Percentiles rank a stretch among this genome's conserved stretches.
These are phyloP conservation scores for Sipha maydis DNA, from an alignment of 2,888 invertebrate species.

Conservation along the genomic window DNA sequence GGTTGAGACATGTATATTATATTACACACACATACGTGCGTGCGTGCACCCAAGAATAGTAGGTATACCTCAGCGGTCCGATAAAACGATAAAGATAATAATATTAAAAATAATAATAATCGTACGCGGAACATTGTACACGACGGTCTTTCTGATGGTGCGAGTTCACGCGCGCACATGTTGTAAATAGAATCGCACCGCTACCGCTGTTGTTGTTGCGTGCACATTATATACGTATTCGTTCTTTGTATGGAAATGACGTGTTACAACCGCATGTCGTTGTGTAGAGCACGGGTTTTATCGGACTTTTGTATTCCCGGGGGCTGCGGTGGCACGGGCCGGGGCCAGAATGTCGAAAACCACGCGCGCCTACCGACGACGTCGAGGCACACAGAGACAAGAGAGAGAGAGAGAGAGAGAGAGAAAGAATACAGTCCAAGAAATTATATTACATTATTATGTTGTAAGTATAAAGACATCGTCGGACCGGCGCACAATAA, in stretches of 20 bases:
- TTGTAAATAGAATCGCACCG: too few species aligned
- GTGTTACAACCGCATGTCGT: not conserved
- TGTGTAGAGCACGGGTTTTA: not conserved
- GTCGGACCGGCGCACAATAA: conserved; percentile 23
- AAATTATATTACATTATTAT: not conserved
- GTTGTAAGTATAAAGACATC: conserved; percentile 28
- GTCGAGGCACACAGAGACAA: not conserved
- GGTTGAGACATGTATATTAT: not conserved
- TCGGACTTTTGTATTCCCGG: not conserved
- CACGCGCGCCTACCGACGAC: not conserved
- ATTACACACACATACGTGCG: too few species aligned
- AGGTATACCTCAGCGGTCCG: not conserved
- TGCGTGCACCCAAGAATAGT: too few species aligned
- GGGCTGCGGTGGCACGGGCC: not conserved
- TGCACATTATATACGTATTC: too few species aligned
- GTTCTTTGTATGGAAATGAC: conserved; percentile 53
- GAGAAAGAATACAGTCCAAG: not conserved
- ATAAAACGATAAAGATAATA: not conserved
- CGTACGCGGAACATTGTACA: not conserved
- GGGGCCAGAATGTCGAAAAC: not conserved
- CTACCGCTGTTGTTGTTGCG: too few species aligned
- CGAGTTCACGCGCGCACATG: too few species aligned
- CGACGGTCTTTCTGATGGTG: not conserved
- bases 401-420: not conserved
- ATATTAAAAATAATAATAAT: not conserved